Evolutionary conservation across 30 jellyfish, hydroid and myxozoan genomes (phyloP).

Genomic region (Turritopsis rubra): DNA sequence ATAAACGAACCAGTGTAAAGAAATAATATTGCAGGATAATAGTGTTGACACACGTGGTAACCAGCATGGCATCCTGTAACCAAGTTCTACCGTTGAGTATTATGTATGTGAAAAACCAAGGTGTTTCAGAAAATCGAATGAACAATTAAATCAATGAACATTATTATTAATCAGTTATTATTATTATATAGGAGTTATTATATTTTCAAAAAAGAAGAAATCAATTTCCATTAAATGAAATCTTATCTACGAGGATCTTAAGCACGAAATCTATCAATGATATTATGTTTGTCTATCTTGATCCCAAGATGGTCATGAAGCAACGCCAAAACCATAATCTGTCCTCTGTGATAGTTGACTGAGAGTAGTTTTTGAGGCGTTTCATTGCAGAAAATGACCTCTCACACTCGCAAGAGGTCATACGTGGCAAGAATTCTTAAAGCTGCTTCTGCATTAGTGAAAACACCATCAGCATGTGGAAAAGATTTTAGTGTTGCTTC

Average conservation of each 20-base stretch:
- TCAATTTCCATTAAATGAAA: not conserved
- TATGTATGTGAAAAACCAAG: too few relatives aligned
- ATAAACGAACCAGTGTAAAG: too few relatives aligned
- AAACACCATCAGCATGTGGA: constrained; percentile 21
- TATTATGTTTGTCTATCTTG: not conserved
- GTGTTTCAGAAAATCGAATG: not conserved
- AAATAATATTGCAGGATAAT: not conserved
- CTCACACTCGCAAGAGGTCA: constrained; percentile 56
- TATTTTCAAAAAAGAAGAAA: too few relatives aligned
- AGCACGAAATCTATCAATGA: not conserved
- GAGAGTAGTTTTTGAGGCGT: constrained; percentile 35
- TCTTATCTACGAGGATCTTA: not conserved
- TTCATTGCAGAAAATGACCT: constrained; percentile 44
- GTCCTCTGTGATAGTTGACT: constrained; percentile 10
- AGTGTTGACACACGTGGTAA: not conserved
- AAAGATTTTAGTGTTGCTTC: constrained; percentile 4
- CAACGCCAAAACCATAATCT: not conserved
- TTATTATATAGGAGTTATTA: not conserved
- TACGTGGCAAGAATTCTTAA: constrained; percentile 39
- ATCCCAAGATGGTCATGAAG: constrained; percentile 8
- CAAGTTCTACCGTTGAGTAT: not conserved
- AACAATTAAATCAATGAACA: too few relatives aligned
- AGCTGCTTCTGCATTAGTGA: constrained; percentile 27
- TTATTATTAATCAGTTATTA: not conserved
- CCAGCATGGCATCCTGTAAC: not conserved